Evolutionary conservation across 2,113 vertebrate genomes (phyloP).

Genomic region (Rhabdornis inornatus): DNA sequence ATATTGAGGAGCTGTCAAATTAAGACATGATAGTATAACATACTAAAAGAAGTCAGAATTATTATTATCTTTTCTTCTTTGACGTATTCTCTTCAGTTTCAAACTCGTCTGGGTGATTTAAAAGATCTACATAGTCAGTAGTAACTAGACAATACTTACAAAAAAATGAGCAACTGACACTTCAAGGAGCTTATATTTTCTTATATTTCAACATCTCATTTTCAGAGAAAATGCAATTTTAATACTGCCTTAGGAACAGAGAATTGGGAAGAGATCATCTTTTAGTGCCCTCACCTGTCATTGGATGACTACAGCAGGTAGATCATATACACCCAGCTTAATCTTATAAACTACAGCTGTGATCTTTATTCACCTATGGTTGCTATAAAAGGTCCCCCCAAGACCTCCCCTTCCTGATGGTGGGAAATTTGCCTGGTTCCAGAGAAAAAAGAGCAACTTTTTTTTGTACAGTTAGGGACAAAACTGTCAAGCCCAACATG

Average conservation of each 20-base stretch:
- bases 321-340: rapidly evolving
- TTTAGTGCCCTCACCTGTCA: neutral
- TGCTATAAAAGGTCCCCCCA: neutral
- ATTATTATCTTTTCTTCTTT: neutral
- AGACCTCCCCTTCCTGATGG: neutral
- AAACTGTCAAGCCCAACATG: rapidly evolving
- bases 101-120: neutral
- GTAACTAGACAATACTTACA: neutral
- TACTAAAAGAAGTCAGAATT: neutral
- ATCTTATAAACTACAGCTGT: neutral
- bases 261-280: neutral
- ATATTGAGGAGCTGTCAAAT: neutral
- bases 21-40: rapidly evolving
- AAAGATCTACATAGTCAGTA: neutral
- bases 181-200: neutral
- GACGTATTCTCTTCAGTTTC: neutral
- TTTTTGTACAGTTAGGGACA: neutral
- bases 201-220: neutral
- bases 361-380: rapidly evolving
- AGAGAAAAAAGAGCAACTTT: neutral
- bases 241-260: neutral
- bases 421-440: neutral
- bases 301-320: neutral
- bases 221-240: neutral
- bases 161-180: neutral